phyloP scores from a whole-genome alignment of 2,888 invertebrate genomes.

The Cephus runcator region DNA sequence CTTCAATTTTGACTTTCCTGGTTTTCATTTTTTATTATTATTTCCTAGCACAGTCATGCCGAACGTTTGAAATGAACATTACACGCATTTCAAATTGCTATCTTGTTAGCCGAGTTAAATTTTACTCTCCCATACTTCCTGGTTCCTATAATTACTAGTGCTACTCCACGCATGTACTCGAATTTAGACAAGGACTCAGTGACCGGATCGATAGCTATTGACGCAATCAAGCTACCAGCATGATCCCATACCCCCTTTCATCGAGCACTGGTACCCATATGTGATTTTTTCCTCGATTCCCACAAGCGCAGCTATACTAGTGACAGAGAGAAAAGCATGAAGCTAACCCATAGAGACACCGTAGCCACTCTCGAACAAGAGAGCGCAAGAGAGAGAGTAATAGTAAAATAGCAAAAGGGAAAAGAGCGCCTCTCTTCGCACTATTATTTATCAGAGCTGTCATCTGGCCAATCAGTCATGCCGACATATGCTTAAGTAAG shows the following conservation, averaged over 20 bases:
- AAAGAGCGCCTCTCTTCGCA: conserved; percentile 11
- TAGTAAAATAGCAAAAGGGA: conserved; percentile 9
- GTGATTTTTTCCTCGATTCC: conserved; percentile 52
- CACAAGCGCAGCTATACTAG: conserved; percentile 29
- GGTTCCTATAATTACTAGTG: background rate
- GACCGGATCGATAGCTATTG: conserved; percentile 49
- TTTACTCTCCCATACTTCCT: background rate
- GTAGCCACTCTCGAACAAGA: conserved; percentile 2
- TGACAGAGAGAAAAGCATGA: conserved; percentile 8
- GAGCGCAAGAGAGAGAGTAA: conserved; percentile 26
- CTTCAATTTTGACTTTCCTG: background rate
- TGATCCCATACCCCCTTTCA: conserved; percentile 30
- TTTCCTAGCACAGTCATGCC: background rate
- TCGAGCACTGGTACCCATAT: conserved; percentile 49
- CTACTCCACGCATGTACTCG: conserved; percentile 16
- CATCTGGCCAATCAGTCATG: conserved; percentile 59
- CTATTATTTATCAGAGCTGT: conserved; percentile 58
- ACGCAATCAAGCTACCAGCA: conserved; percentile 52
- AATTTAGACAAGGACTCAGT: conserved; percentile 38
- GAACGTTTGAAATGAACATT: background rate
- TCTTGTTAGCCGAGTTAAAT: background rate
- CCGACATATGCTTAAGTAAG: conserved; percentile 63
- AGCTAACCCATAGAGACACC: background rate
- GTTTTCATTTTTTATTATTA: background rate
- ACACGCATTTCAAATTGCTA: background rate